Evolutionary conservation across 2,888 invertebrate genomes (phyloP), one percentile per base, ranked within the genome.

Genomic region (Neria commutata): DNA sequence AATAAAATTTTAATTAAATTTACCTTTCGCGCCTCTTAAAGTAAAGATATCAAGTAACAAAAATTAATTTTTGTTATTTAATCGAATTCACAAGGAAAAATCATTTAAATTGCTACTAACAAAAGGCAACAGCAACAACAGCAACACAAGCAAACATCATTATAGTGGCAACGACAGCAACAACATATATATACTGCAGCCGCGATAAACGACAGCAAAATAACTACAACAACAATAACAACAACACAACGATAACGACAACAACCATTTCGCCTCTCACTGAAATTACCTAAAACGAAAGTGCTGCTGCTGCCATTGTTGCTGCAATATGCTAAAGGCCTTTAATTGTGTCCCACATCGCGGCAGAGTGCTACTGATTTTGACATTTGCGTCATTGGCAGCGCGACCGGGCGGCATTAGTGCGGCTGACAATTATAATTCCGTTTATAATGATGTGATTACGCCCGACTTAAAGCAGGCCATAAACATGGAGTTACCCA

Each of bases 401-500:
- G 49, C 48, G 11, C 10, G 33, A 5, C 23, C 24, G 16, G 21
- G 17, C 21, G 26, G 24, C n/a, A 19, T 19, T 6, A 1, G 45
- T 34, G 58, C 63, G 52, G 61, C 63, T 2, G 42, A 53, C 26
- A 75, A 69, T 63, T 79, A 81, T 62, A 81, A 81, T 65, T 65
- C 74, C 3, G 73, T 74, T 5, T 81, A 81, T 62, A 81, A 81
- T 64, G 69, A 73, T 42, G 75, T 73, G 49, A 70, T 81, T 34
- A 71, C 69, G 55, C 62, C 75, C 14, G 70, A 77, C 45, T 60
- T 82, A 10, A 80, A 74, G 57, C 69, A 75, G 56, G 75, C 78
- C 25, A 82, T 82, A 57, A 60, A 72, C 64, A 76, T 75, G 67
- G 77, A 81, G 56, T 65, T 82, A 61, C 81, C 82, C 40, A 81